Conservation (phyloP, 2,888 invertebrate species). For the Drosophila bunnanda region DNA sequence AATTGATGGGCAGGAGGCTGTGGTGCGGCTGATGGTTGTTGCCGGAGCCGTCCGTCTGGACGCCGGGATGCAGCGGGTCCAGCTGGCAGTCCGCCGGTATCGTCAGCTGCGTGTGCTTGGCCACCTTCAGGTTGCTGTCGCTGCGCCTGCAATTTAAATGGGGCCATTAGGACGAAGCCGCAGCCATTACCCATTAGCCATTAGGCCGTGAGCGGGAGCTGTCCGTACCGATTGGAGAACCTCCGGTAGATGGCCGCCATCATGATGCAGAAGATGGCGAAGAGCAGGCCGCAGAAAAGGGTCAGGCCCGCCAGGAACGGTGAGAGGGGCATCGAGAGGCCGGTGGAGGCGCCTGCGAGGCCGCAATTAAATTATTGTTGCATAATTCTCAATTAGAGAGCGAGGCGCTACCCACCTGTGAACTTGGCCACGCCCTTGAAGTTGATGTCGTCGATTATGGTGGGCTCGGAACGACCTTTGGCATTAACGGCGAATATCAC, state of each 20-base stretch:
- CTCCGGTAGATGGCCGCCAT: conserved; percentile 90
- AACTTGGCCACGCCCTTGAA: conserved; percentile 94
- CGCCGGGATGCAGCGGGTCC: conserved; percentile 83
- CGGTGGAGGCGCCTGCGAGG: conserved; percentile 82
- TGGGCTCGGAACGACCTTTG: conserved; percentile 93
- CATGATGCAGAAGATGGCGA: conserved; percentile 91
- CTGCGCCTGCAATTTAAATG: conserved; percentile 82
- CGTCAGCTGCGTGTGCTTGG: conserved; percentile 85
- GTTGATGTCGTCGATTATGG: conserved; percentile 92
- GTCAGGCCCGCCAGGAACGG: conserved; percentile 91
- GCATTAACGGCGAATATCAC: conserved; percentile 94
- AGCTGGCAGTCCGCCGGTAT: conserved; percentile 85
- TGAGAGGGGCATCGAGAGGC: conserved; percentile 88
- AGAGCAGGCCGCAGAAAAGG: conserved; percentile 90
- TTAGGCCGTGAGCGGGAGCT: conserved; percentile 9
- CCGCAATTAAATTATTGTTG: conserved; percentile 31
- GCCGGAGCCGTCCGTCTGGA: conserved; percentile 44
- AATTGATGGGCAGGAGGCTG: conserved; percentile 82
- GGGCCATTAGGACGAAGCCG: conserved; percentile 45
- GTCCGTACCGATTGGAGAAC: conserved; percentile 86
- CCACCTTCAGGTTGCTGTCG: conserved; percentile 84
- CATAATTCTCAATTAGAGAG: conserved; percentile 30
- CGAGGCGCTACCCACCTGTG: conserved; percentile 87
- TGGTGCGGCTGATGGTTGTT: conserved; percentile 83
- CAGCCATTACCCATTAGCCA: conserved; percentile 39